phyloP scores from a whole-genome alignment of 2,797 vertebrate genomes.

The Lepus townsendii region DNA sequence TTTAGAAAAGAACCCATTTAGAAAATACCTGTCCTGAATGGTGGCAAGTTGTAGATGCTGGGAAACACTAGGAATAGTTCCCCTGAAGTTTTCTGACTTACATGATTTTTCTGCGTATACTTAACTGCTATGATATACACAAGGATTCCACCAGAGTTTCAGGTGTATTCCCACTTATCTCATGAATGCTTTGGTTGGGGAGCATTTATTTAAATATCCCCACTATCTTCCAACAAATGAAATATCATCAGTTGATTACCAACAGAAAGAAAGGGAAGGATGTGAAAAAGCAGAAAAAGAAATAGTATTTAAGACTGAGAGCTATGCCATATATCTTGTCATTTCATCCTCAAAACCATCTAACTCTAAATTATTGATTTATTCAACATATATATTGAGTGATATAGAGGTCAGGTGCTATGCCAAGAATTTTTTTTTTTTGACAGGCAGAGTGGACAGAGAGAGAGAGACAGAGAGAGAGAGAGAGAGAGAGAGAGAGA shows the following conservation, averaged over 20 bases:
- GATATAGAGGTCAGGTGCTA: not conserved
- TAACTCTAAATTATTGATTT: slow-evolving; percentile 1
- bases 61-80: not conserved
- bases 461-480: too few relatives aligned
- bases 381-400: not conserved
- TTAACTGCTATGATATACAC: not conserved
- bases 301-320: not conserved
- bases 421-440: not conserved
- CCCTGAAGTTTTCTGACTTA: not conserved
- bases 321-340: not conserved
- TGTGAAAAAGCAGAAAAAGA: not conserved
- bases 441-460: too few relatives aligned
- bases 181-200: not conserved
- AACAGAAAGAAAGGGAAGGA: not conserved
- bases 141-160: not conserved
- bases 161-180: not conserved
- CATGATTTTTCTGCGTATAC: not conserved
- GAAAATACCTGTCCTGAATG: slow-evolving; percentile 3
- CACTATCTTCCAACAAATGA: not conserved
- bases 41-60: not conserved
- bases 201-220: slow-evolving; percentile 1
- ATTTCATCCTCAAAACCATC: not conserved
- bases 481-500: too few relatives aligned
- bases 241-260: not conserved
- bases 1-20: not conserved